Percentiles rank a stretch among this genome's conserved stretches.
Conservation (phyloP, 2,888 invertebrate species). For the Apodemia mormo region DNA sequence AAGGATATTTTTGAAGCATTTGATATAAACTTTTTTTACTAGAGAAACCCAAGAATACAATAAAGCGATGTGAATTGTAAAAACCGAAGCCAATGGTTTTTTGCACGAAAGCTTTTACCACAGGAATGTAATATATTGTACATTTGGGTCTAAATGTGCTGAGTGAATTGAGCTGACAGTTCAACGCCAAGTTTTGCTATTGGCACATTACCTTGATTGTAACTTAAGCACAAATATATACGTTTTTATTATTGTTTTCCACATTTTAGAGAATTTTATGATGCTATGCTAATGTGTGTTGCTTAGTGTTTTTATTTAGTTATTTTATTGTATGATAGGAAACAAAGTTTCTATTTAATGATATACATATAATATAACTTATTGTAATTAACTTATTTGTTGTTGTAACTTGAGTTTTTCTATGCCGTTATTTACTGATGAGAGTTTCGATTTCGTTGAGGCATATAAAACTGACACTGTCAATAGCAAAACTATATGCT, state of each 20-base stretch:
- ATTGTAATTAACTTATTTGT: slow-evolving; percentile 75
- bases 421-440: slow-evolving; percentile 43
- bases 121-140: slow-evolving; percentile 80
- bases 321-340: slow-evolving; percentile 71
- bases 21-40: slow-evolving; percentile 82
- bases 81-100: slow-evolving; percentile 72
- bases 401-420: slow-evolving; percentile 72
- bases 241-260: slow-evolving; percentile 65
- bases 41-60: slow-evolving; percentile 71
- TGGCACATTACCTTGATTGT: slow-evolving; percentile 59
- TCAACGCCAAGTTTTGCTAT: slow-evolving; percentile 79
- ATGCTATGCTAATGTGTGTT: slow-evolving; percentile 77
- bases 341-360: slow-evolving; percentile 76
- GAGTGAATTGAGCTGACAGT: slow-evolving; percentile 78
- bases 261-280: slow-evolving; percentile 74
- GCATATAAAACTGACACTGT: slow-evolving; percentile 53
- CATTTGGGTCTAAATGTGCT: slow-evolving; percentile 81
- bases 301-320: slow-evolving; percentile 77
- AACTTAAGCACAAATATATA: slow-evolving; percentile 64
- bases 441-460: slow-evolving; percentile 46
- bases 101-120: slow-evolving; percentile 77
- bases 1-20: slow-evolving; percentile 82
- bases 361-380: slow-evolving; percentile 56
- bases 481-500: slow-evolving; percentile 80
- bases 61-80: slow-evolving; percentile 73